These are phyloP conservation scores for Dioctria linearis DNA, from an alignment of 2,888 invertebrate species.

Conservation along the genomic window DNA sequence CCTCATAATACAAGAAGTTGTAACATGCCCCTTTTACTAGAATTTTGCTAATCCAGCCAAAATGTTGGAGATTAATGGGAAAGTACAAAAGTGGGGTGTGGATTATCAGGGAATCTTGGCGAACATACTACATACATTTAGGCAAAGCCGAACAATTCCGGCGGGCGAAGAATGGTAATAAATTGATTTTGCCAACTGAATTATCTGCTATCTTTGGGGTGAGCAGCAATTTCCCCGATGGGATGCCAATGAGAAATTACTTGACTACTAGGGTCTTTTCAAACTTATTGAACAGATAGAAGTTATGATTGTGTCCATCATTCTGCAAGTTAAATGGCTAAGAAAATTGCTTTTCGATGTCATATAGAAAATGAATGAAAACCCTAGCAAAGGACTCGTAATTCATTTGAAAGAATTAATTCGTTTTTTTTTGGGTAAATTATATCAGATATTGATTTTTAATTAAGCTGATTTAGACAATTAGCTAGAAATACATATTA, in stretches of 20 bases:
- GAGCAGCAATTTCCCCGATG: slow-evolving; percentile 38
- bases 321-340: slow-evolving; percentile 53
- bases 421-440: slow-evolving; percentile 17
- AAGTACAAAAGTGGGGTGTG: background rate
- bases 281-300: slow-evolving; percentile 55
- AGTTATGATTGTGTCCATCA: slow-evolving; percentile 56
- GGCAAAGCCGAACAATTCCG: slow-evolving; percentile 25
- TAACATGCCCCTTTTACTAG: background rate
- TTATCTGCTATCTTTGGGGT: slow-evolving; percentile 38
- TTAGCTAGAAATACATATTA: background rate
- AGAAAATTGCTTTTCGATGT: slow-evolving; percentile 55
- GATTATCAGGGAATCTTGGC: slow-evolving; percentile 22
- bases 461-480: slow-evolving; percentile 25
- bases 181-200: slow-evolving; percentile 53
- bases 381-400: slow-evolving; percentile 2
- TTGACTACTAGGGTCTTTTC: slow-evolving; percentile 37
- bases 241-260: slow-evolving; percentile 45
- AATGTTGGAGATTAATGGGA: slow-evolving; percentile 35
- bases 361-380: slow-evolving; percentile 21
- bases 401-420: slow-evolving; percentile 23
- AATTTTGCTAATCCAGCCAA: slow-evolving; percentile 43
- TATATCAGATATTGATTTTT: slow-evolving; percentile 4
- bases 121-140: background rate
- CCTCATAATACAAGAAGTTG: slow-evolving; percentile 11
- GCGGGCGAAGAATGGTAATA: slow-evolving; percentile 44